Base-by-base conservation (phyloP, 2,888 invertebrate species). In the Lagria hirta region DNA sequence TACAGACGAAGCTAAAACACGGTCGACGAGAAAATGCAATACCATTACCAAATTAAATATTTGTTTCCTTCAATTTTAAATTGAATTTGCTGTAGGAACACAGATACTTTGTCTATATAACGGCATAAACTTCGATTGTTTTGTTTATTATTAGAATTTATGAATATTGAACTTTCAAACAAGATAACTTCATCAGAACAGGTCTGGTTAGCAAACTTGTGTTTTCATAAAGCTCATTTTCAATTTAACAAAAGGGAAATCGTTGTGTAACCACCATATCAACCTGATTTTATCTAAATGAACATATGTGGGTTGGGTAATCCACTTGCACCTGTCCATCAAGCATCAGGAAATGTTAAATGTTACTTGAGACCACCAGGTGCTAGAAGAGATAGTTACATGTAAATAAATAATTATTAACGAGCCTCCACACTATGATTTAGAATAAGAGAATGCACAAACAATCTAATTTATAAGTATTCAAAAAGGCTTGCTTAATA, bases 21-120 rank as follows among this genome's bases (percentile, higher is more conserved):
- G 45, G 37, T 28, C 32, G 33, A 33, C 37, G 48, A 48, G 46
- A 46, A 49, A 52, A 47, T 51, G 57, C 51, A 51, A 49, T 54
- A 45, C 55, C 58, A 58, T 61, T 61, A 59, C 55, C 57, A 57
- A 58, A 60, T 58, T 58, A 58, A 58, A 57, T 57, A 57, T 60
- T 60, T 58, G 58, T 59, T 58, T 51, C 52, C 49, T 47, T 49
- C 55, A 33, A 54, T 57, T 53, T 52, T 45, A 54, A 58, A 58
- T 58, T 57, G 60, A 57, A 57, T 58, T 56, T 52, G 52, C 52
- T 56, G 48, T 43, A 45, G 48, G 55, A 54, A 18, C 28, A 28
- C 37, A 28, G 28, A 37, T 37, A 37, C 28, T 27, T 36, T n/a
- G 26, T 20, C 27, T 37, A 37, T 27, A 37, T 37, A 37, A 18